These are phyloP conservation scores for Calidris pugnax DNA, from an alignment of 2,113 vertebrate genomes.

Conservation along the genomic window DNA sequence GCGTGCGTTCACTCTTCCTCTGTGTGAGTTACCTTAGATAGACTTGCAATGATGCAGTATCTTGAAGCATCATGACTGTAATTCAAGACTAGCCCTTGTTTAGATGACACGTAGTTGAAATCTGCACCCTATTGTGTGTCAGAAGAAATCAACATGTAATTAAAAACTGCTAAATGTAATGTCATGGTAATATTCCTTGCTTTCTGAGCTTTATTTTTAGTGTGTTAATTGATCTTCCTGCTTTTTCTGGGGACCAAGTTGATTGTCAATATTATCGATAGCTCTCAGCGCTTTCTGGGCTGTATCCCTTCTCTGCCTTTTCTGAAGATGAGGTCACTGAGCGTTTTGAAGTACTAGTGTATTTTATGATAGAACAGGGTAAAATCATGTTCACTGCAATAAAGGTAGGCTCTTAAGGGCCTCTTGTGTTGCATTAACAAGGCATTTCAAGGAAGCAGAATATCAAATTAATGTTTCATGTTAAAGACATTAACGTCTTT, in stretches of 20 bases:
- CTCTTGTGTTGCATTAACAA: conserved; percentile 62
- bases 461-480: conserved; percentile 76
- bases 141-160: background rate
- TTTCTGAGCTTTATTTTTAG: background rate
- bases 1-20: background rate
- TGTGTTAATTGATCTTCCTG: background rate
- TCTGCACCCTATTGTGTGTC: background rate
- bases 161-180: background rate
- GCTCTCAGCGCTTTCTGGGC: conserved; percentile 6
- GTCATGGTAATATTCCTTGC: background rate
- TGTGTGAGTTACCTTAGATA: background rate
- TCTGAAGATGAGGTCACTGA: conserved; percentile 54
- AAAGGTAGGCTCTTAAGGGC: conserved; percentile 55
- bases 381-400: conserved; percentile 37
- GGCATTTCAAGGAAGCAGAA: conserved; percentile 68
- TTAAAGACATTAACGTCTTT: conserved; percentile 74
- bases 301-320: conserved; percentile 26
- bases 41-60: too few relatives aligned
- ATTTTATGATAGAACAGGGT: conserved; percentile 44
- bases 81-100: background rate
- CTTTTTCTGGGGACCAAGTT: conserved; percentile 10
- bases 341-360: conserved; percentile 42
- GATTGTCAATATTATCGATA: conserved; percentile 13
- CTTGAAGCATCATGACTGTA: background rate
- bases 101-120: background rate